These are phyloP conservation scores for Carduelis carduelis DNA, from an alignment of 2,797 vertebrate genomes.

Conservation along the genomic window DNA sequence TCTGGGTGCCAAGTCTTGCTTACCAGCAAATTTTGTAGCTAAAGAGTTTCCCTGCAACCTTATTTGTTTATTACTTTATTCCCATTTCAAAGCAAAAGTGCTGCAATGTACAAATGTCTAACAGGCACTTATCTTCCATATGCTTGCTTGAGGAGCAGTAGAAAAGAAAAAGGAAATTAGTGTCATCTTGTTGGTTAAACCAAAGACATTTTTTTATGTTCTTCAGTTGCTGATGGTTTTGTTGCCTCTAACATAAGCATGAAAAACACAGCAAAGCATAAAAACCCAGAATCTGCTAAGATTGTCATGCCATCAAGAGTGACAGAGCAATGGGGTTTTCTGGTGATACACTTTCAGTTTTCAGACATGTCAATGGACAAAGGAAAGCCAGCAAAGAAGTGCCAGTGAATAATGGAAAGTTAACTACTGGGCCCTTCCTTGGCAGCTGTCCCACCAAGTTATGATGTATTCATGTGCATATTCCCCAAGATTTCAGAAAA, in stretches of 20 bases:
- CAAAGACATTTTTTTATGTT: background rate
- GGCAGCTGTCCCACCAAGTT: constrained; percentile 48
- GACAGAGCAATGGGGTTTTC: background rate
- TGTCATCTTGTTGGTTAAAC: background rate
- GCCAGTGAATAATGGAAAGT: background rate
- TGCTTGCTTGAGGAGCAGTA: background rate
- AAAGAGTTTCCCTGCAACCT: background rate
- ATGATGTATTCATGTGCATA: background rate
- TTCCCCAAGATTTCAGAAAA: background rate
- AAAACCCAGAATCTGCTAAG: background rate
- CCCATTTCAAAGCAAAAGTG: background rate
- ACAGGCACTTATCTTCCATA: background rate
- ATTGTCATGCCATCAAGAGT: background rate
- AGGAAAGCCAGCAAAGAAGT: background rate
- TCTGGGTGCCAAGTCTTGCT: background rate
- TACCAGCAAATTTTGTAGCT: background rate
- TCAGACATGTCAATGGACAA: background rate
- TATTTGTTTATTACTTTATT: background rate
- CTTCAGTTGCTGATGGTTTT: background rate
- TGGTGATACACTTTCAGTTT: background rate
- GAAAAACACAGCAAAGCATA: background rate
- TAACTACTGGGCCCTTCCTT: background rate
- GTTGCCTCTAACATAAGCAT: background rate
- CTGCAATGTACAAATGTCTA: background rate
- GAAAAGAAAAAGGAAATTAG: constrained; percentile 29